Conservation (phyloP, 2,113 vertebrate species). For the Phycodurus eques region DNA sequence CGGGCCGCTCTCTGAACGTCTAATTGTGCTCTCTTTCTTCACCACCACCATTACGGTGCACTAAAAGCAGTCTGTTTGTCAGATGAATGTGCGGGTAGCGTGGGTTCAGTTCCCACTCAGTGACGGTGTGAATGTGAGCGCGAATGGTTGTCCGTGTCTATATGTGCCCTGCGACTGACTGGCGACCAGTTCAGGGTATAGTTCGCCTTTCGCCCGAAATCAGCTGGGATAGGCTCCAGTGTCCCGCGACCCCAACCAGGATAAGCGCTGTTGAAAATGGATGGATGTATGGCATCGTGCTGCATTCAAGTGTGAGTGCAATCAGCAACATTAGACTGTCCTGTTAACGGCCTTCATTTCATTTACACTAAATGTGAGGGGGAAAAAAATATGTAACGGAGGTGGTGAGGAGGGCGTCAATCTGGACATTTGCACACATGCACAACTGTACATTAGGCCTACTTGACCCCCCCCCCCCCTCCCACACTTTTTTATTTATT, state of each 20-base stretch:
- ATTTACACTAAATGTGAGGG: slow-evolving; percentile 62
- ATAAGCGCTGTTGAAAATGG: too few species aligned
- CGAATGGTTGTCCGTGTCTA: too few species aligned
- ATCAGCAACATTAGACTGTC: slow-evolving; percentile 78
- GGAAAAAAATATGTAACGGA: slow-evolving; percentile 34
- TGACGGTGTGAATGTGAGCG: too few species aligned
- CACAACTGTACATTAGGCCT: slow-evolving; percentile 39
- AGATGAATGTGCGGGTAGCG: slow-evolving; percentile 27
- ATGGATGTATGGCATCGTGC: slow-evolving; percentile 3
- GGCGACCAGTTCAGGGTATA: too few species aligned
- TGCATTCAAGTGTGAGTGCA: slow-evolving; percentile 64
- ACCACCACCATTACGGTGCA: slow-evolving; percentile 12
- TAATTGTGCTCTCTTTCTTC: not conserved
- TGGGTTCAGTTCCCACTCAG: too few species aligned
- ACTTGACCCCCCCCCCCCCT: slow-evolving; percentile 7
- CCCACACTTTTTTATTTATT: slow-evolving; percentile 13
- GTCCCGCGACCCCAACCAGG: too few species aligned
- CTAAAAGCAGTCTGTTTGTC: slow-evolving; percentile 49
- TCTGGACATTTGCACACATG: slow-evolving; percentile 36
- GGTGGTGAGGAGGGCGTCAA: not conserved
- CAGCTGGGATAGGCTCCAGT: too few species aligned
- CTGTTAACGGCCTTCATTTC: slow-evolving; percentile 77
- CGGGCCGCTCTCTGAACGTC: not conserved
- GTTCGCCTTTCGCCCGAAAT: too few species aligned
- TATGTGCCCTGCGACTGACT: too few species aligned